A percentile compares a stretch with the other conserved stretches of the same genome.
Evolutionary conservation across 2,113 vertebrate genomes (phyloP).

Genomic region (Mesoclemmys tuberculata): DNA sequence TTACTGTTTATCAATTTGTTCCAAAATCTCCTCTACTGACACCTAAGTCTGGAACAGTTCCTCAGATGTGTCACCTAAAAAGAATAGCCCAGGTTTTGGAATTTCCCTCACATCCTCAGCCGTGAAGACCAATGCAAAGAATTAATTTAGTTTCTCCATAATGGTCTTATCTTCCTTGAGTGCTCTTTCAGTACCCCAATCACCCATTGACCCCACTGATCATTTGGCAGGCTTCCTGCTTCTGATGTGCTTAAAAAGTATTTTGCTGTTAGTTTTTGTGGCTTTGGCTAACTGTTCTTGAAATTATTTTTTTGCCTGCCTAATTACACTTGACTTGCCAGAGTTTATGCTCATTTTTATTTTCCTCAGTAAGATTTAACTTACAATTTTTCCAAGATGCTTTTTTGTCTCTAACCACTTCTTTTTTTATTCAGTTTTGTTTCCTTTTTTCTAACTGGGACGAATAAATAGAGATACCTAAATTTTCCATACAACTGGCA

Average conservation of each 20-base stretch:
- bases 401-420: background rate
- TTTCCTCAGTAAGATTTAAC: background rate
- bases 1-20: background rate
- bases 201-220: too few species aligned
- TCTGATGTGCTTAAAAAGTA: background rate
- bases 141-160: background rate
- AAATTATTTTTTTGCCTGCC: background rate
- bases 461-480: background rate
- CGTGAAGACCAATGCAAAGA: background rate
- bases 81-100: background rate
- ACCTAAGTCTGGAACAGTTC: background rate
- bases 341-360: background rate
- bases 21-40: background rate
- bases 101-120: background rate
- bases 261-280: background rate
- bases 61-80: background rate
- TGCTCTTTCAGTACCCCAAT: background rate
- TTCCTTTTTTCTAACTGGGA: background rate
- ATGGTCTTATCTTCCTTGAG: background rate
- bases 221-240: background rate
- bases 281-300: background rate
- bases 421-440: background rate
- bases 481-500: background rate
- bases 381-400: background rate
- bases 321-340: background rate